These are phyloP conservation scores for Crossocerus cetratus DNA, from an alignment of 2,888 invertebrate genomes.

Conservation along the genomic window DNA sequence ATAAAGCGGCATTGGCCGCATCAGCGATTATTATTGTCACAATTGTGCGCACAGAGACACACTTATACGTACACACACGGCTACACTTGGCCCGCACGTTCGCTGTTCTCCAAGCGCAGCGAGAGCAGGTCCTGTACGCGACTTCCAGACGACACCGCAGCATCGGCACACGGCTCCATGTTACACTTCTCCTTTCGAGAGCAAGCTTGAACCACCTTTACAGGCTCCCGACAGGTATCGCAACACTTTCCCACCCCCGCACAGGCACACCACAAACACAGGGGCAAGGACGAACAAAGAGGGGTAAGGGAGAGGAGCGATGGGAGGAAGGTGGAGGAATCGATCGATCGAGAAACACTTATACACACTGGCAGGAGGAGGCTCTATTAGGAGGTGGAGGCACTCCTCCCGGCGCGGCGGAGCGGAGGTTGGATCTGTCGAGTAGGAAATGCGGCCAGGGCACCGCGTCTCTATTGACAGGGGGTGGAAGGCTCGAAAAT, in stretches of 20 bases:
- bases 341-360: not conserved
- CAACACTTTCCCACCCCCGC: conserved; percentile 20
- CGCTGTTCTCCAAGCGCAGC: conserved; percentile 19
- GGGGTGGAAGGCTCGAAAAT: too few relatives aligned
- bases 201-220: conserved; percentile 49
- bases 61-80: conserved; percentile 51
- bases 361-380: conserved; percentile 1
- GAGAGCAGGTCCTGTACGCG: conserved; percentile 4
- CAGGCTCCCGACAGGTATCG: conserved; percentile 30
- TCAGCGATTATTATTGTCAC: conserved; percentile 28
- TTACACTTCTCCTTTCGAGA: conserved; percentile 34
- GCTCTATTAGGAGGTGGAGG: not conserved
- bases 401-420: too few relatives aligned
- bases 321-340: conserved; percentile 4
- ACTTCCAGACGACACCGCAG: conserved; percentile 6
- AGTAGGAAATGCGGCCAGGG: too few relatives aligned
- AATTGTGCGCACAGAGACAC: conserved; percentile 48
- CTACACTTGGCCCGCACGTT: conserved; percentile 42
- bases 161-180: conserved; percentile 30
- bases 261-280: conserved; percentile 12
- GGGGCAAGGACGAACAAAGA: not conserved
- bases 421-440: too few relatives aligned
- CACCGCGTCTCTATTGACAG: too few relatives aligned
- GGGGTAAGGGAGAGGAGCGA: conserved; percentile 3
- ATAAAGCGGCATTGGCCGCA: conserved; percentile 10